A percentile compares a stretch with the other conserved stretches of the same genome.
Evolutionary conservation across 2,113 vertebrate genomes (phyloP).

Genomic region (Arenaria interpres): DNA sequence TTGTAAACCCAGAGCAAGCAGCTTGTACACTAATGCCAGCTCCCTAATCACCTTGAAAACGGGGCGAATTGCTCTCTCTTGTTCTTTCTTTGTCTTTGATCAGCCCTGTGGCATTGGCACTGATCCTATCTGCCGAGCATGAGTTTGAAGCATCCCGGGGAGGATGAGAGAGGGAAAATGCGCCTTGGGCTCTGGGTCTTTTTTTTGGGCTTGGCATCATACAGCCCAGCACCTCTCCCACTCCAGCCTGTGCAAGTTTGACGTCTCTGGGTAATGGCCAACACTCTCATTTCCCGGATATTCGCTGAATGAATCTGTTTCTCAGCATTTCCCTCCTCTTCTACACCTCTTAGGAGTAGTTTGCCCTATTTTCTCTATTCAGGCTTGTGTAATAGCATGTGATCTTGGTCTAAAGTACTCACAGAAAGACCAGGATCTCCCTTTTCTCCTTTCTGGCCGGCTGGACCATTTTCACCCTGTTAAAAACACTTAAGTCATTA

Average conservation of each 20-base stretch:
- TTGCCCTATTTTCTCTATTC: constrained; percentile 12
- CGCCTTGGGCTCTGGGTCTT: rapidly evolving
- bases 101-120: neutral
- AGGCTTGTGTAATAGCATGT: neutral
- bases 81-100: neutral
- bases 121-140: neutral
- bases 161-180: neutral
- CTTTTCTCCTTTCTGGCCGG: constrained; percentile 85
- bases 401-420: constrained; percentile 33
- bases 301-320: neutral
- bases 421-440: constrained; percentile 86
- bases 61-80: neutral
- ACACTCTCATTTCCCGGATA: neutral
- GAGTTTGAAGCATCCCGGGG: rapidly evolving
- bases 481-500: neutral
- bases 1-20: neutral
- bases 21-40: neutral
- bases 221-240: neutral
- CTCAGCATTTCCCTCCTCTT: neutral
- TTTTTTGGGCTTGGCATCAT: neutral
- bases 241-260: neutral
- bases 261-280: neutral
- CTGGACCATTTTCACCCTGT: constrained; percentile 78
- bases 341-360: neutral
- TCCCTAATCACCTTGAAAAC: neutral